Evolutionary conservation across 2,113 vertebrate species (phyloP).

Genomic region (Scomber colias): DNA sequence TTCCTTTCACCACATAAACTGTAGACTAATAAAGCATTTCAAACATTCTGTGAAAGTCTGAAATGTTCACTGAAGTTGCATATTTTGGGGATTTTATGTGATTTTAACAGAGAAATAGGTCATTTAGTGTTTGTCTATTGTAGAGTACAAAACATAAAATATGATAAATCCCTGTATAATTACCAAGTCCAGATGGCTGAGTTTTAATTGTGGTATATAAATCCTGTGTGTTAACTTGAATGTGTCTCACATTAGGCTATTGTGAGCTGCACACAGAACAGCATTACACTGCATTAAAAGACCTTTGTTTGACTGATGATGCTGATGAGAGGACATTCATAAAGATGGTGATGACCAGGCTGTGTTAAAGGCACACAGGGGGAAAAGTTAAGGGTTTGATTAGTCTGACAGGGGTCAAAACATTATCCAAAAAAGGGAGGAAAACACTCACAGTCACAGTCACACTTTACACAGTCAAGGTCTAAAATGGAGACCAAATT

Average conservation of each 20-base stretch:
- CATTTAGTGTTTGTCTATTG: neutral
- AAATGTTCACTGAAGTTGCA: no score
- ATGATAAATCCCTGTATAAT: neutral
- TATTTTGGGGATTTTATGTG: neutral
- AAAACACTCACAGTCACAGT: neutral
- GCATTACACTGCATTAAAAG: neutral
- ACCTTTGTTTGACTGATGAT: neutral
- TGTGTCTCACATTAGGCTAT: neutral
- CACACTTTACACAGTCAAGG: neutral
- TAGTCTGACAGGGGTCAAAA: neutral
- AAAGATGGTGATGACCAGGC: neutral
- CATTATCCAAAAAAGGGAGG: neutral
- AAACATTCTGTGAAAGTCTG: no score
- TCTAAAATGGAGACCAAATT: neutral
- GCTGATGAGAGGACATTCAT: neutral
- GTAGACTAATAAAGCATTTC: neutral
- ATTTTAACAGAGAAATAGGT: constrained; percentile 11
- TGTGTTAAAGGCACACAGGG: neutral
- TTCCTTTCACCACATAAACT: neutral
- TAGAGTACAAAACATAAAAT: neutral
- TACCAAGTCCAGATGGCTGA: neutral
- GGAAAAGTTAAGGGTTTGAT: neutral
- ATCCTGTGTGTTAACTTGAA: neutral
- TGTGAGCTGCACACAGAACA: neutral
- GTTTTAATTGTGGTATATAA: neutral